Base-by-base conservation (phyloP, 2,797 vertebrate species). In the Sebastes trivittatus region DNA sequence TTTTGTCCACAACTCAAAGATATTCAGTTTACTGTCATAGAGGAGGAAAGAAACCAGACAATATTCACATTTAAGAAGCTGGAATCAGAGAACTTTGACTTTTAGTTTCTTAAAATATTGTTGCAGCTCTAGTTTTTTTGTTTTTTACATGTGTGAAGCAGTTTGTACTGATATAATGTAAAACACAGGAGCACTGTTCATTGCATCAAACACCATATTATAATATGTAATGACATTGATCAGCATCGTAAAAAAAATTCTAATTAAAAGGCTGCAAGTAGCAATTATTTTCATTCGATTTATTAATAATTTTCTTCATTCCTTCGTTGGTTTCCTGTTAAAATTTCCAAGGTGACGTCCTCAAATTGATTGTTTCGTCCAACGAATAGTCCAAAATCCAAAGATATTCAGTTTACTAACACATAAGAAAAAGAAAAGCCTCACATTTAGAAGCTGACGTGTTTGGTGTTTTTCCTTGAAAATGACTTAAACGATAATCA, bases 321-420 rank as follows among this genome's bases (percentile, higher is more conserved):
- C 25, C 1, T 52, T 13, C 1, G 3, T 49, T 29, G 64, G 11
- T 29, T 46, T 66, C 16, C 1, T 2, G 38, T 27, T 5, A 8
- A 46, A 10, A 66, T n/a, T 0, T 4, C 10, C 9, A 11, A 5
- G n/a, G 0, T 20, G 11, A n/a, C 3, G 10, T 16, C 13, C 2
- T 66, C 2, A 34, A 27, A 9, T 36, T 27, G 22, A 30, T 74
- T 38, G 6, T 30, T 60, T 42, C 4, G 3, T 46, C 6, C 4
- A 10, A 27, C 0, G 9, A n/a, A 14, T 0, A 2, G 11, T 60
- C 36, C 56, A 16, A n/a, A 72, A 38, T 27, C 20, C 8, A 20
- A n/a, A 18, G 2, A 58, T 49, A 13, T 66, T 58, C 5, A 23
- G 0, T 42, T 18, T 10, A 52, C 1, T 20, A 1, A 25, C 1